Evolutionary conservation across 2,113 vertebrate genomes (phyloP), one percentile per base, ranked within the genome.

Genomic region (Aythya baeri): DNA sequence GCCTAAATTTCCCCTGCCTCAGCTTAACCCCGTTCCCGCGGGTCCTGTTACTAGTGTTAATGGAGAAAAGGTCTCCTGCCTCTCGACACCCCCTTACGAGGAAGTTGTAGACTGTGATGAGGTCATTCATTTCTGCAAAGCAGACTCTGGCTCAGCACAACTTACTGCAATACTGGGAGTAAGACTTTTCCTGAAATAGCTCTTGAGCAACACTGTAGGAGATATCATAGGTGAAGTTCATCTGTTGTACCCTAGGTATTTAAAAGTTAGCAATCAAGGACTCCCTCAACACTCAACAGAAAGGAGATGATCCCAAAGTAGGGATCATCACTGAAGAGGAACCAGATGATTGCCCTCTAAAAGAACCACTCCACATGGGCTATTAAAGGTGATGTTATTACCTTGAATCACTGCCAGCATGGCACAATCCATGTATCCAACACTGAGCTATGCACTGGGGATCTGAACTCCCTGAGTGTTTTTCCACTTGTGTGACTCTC

Each of bases 111-210:
- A n/a, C n/a, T n/a, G n/a, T n/a, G n/a, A n/a, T n/a, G n/a, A n/a
- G n/a, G n/a, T n/a, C n/a, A n/a, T n/a, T n/a, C n/a, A n/a, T n/a
- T 95, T 93, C 72, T 70, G 71, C 55, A 74, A 71, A 68, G 32
- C 27, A 34, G 55, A 22, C 55, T 91, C 72, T 12, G 18, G 63
- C 50, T 88, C 72, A 78, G 73, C 29, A 8, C 46, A 78, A n/a
- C 43, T 63, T 57, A 41, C 67, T 58, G 78, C 61, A 90, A 22
- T 27, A 63, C 41, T n/a, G 62, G 32, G 68, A 82, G 34, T 55
- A 65, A 88, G 62, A 65, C 25, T 72, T 36, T 12, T 86, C 52
- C 36, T 14, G 50, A 67, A 71, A 27, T 8, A 73, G 13, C 11
- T 44, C 36, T 7, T 36, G 59, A 46, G 31, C 59, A 52, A 32